Conservation (phyloP, 2,113 vertebrate genomes). For the Cyphomyrus plagiostoma region DNA sequence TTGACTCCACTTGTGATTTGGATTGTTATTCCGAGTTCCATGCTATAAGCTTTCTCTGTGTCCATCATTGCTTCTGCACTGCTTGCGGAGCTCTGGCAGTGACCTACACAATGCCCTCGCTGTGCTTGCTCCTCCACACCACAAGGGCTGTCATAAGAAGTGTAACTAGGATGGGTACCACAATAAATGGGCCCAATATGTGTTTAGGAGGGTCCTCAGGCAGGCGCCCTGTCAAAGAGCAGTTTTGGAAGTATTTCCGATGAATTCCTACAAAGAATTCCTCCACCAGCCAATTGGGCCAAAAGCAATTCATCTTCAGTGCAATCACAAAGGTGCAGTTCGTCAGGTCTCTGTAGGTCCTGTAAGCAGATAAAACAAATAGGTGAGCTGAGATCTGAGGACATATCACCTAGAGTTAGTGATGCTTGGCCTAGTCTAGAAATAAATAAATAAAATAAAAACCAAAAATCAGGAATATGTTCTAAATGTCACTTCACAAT, state of each 20-base stretch:
- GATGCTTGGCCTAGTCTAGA: neutral
- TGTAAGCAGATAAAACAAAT: constrained; percentile 35
- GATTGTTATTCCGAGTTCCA: neutral
- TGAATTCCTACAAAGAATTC: constrained; percentile 80
- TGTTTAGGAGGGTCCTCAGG: constrained; percentile 73
- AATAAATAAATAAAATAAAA: no score
- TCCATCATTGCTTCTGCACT: neutral
- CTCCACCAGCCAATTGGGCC: constrained; percentile 83
- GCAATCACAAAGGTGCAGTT: constrained; percentile 80
- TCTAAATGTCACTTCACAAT: neutral
- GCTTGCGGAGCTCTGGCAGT: no score
- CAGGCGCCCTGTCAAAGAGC: constrained; percentile 68
- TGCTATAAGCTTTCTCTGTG: neutral
- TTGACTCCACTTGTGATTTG: neutral
- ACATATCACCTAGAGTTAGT: neutral
- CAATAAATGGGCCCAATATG: constrained; percentile 80
- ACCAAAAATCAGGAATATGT: neutral
- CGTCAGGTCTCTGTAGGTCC: constrained; percentile 73
- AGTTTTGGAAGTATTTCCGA: constrained; percentile 78
- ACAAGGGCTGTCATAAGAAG: constrained; percentile 81
- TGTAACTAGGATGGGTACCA: constrained; percentile 74
- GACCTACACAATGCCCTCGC: constrained; percentile 71
- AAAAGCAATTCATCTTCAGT: constrained; percentile 69
- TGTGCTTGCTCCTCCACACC: constrained; percentile 84
- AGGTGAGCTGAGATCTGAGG: neutral